Evolutionary conservation across 1,140 invertebrate genomes (phyloP), one percentile per base, ranked within the genome.

Genomic region (Mesaphorura yosii): DNA sequence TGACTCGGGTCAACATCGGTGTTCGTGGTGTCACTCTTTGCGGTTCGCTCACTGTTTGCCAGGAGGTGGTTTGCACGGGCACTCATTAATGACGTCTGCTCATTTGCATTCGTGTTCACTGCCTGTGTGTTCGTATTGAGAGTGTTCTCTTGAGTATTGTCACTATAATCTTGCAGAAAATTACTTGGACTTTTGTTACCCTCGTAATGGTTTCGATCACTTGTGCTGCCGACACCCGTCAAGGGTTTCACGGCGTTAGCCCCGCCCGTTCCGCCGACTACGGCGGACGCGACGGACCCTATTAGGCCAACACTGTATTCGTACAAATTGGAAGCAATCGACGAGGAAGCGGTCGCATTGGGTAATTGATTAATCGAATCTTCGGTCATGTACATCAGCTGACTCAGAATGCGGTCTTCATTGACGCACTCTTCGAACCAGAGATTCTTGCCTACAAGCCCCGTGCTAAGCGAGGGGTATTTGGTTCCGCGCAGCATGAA

Each of bases 321-420:
- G 22, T 41, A 41, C n/a, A 19, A 10, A 41, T 19, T 41, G 6
- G 7, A 6, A 41, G 7, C 17, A 7, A 41, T 19, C 6, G 22
- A 19, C 7, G 39, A 10, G 5, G 39, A 5, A 6, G n/a, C 6
- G 6, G 7, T 7, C n/a, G 7, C 6, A 41, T 10, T 6, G 6
- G 19, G 39, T 6, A 41, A 17, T 41, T 7, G n/a, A 41, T 41
- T 41, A 3, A 38, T 17, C 3, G 46, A 40, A 14, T 58, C 57
- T 15, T 55, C 53, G 6, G 49, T 17, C 17, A 47, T 28, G 45
- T 58, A 64, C 60, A 64, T 64, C n/a, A 64, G 55, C 64, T 78
- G 76, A 64, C 87, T 80, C 1, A 78, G 74, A 3, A 89, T 78
- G 46, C 86, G 76, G 72, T 82, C 83, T 51, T 68, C 69, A 29